Conservation (phyloP, 2,797 vertebrate genomes). For the Momotus momota region DNA sequence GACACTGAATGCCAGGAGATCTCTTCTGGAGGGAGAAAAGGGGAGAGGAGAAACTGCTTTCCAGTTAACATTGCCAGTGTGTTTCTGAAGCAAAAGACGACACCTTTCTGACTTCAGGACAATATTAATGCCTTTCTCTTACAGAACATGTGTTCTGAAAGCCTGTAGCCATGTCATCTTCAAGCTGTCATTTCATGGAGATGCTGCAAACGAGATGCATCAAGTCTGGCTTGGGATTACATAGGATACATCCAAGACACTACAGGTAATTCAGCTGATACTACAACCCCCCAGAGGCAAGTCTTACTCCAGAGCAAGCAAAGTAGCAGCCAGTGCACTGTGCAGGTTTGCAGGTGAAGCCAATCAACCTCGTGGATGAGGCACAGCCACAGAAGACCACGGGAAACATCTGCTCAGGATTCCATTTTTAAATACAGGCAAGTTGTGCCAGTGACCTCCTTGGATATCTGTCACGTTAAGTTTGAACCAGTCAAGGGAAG, state of each 20-base stretch:
- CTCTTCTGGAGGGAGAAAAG: not conserved
- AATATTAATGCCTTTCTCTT: conserved; percentile 17
- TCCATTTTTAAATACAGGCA: not conserved
- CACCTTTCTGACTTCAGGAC: conserved; percentile 32
- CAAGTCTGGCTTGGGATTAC: not conserved
- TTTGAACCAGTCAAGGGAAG: not conserved
- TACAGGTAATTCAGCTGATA: not conserved
- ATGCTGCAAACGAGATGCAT: not conserved
- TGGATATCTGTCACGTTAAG: not conserved
- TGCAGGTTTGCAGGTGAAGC: not conserved
- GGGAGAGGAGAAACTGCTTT: conserved; percentile 4
- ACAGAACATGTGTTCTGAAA: conserved; percentile 38
- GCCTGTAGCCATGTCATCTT: not conserved
- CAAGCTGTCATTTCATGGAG: not conserved
- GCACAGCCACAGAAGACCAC: not conserved
- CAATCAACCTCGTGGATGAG: not conserved
- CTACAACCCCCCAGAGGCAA: not conserved
- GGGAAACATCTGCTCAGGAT: not conserved
- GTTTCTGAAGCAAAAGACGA: conserved; percentile 28
- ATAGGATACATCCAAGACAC: not conserved
- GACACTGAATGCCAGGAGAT: not conserved
- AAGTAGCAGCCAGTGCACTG: not conserved
- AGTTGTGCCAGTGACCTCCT: not conserved
- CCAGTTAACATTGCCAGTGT: not conserved
- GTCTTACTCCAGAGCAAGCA: not conserved